Evolutionary conservation across 1,140 invertebrate species (phyloP).

Genomic region (Adelges cooleyi): DNA sequence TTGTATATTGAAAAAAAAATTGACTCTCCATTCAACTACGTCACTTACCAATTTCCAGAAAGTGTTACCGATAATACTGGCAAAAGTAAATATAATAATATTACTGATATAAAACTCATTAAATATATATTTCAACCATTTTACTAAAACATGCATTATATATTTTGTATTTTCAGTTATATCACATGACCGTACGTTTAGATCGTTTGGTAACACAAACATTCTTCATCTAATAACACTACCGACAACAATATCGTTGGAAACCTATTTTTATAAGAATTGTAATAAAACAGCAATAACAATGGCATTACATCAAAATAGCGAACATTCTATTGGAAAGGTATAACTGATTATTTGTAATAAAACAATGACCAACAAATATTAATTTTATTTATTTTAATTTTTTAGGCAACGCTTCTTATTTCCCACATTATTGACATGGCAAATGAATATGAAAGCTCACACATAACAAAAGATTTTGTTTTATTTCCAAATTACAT

Average conservation of each 20-base stretch:
- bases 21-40: conserved; percentile 12
- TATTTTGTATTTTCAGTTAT: conserved; percentile 10
- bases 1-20: conserved; percentile 19
- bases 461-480: background rate
- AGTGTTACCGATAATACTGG: conserved; percentile 3
- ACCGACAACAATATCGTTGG: conserved; percentile 9
- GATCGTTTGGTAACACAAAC: conserved; percentile 18
- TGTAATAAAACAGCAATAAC: conserved; percentile 2
- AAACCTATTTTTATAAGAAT: conserved; percentile 12
- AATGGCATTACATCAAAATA: conserved; percentile 1
- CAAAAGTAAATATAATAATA: background rate
- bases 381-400: no score
- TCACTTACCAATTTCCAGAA: conserved; percentile 19
- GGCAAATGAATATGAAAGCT: background rate
- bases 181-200: background rate
- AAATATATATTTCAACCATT: background rate
- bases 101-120: background rate
- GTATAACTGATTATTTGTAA: background rate
- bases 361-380: no score
- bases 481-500: background rate
- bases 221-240: conserved; percentile 13
- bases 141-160: no score
- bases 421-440: conserved; percentile 2
- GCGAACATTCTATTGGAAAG: background rate
- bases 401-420: conserved; percentile 2